Evolutionary conservation across 92 coral and sea anemone genomes (phyloP).

Genomic region (Porites evermanni): DNA sequence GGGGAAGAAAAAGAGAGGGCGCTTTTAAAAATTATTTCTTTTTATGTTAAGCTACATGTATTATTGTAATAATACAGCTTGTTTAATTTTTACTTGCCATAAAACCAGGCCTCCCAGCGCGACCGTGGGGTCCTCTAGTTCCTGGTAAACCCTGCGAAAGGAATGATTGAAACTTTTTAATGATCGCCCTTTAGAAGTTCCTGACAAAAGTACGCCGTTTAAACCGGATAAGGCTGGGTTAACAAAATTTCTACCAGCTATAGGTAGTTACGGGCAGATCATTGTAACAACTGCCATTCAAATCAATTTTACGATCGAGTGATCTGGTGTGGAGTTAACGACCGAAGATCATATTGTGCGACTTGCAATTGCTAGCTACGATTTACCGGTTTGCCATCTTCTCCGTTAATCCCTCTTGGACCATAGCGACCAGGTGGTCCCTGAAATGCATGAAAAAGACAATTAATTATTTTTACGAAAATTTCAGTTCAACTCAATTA

Average conservation of each 20-base stretch:
- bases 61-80: too few relatives aligned
- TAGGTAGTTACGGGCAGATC: too few relatives aligned
- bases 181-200: neutral
- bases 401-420: conserved; percentile 20
- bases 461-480: neutral
- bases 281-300: too few relatives aligned
- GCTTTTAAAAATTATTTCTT: too few relatives aligned
- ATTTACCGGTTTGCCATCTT: conserved; percentile 28
- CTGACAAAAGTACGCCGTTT: neutral
- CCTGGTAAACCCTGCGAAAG: conserved; percentile 32
- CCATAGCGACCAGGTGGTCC: conserved; percentile 28
- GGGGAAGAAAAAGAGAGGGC: too few relatives aligned
- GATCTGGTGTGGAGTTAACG: too few relatives aligned
- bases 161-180: neutral
- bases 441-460: neutral
- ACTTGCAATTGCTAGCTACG: too few relatives aligned
- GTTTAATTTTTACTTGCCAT: neutral
- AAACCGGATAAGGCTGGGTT: neutral
- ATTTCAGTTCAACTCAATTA: too few relatives aligned
- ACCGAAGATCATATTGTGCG: too few relatives aligned
- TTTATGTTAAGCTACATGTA: too few relatives aligned
- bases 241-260: too few relatives aligned
- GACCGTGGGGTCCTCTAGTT: conserved; percentile 23
- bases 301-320: too few relatives aligned
- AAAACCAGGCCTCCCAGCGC: conserved; percentile 20